phyloP scores from a whole-genome alignment of 2,113 vertebrate genomes.

The Anas platyrhynchos region DNA sequence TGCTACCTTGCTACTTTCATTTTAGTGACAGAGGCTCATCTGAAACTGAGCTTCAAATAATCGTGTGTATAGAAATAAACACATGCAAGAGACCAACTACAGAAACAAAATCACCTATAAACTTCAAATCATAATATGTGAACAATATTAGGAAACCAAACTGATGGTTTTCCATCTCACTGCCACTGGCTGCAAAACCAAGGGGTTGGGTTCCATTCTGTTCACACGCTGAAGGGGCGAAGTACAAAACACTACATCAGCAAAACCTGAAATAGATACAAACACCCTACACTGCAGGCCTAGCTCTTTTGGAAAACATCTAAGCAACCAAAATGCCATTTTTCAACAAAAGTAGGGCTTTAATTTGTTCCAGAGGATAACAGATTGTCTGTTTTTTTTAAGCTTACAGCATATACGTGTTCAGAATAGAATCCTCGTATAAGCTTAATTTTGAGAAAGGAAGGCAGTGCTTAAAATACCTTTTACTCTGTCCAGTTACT shows the following conservation, averaged over 20 bases:
- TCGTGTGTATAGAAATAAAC: neutral
- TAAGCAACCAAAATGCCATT: neutral
- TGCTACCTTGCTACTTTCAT: neutral
- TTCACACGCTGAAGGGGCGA: neutral
- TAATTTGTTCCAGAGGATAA: neutral
- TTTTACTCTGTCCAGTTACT: neutral
- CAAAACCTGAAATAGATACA: neutral
- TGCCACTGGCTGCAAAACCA: neutral
- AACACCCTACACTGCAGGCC: neutral
- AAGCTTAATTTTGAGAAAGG: neutral
- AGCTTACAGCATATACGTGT: neutral
- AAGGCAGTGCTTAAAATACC: neutral
- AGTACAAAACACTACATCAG: neutral
- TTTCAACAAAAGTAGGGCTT: neutral
- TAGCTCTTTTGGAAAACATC: neutral
- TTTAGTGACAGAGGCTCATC: neutral
- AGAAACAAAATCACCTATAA: neutral
- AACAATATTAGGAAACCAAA: neutral
- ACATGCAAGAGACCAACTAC: neutral
- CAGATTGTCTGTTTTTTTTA: neutral
- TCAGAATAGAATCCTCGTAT: neutral
- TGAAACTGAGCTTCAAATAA: neutral
- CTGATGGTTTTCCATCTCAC: neutral
- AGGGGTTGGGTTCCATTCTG: neutral
- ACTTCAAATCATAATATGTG: neutral